Evolutionary conservation across 37 sponge, comb jelly and placozoan species (phyloP).

Genomic region (Ephydatia muelleri): DNA sequence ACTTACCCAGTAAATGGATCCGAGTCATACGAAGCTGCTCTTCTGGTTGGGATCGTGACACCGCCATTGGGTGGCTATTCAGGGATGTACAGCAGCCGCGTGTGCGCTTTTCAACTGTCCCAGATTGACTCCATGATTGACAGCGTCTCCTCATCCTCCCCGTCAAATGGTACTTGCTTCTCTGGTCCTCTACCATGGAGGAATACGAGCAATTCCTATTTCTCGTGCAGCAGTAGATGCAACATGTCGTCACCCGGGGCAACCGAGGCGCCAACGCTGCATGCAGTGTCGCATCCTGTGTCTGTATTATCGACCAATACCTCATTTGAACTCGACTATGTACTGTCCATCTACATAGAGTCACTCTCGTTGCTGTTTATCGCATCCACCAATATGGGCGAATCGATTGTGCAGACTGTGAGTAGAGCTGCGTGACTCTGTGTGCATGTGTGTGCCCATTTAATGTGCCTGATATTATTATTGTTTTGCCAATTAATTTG

Average conservation of each 20-base stretch:
- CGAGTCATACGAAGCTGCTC: background rate
- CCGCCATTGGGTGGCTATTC: background rate
- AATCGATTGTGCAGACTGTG: background rate
- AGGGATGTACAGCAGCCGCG: background rate
- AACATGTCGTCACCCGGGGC: background rate
- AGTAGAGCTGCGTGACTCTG: background rate
- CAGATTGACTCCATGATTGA: slow-evolving; percentile 12
- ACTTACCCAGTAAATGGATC: background rate
- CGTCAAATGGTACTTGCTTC: background rate
- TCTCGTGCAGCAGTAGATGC: background rate
- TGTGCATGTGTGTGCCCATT: too few species aligned
- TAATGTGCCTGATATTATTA: background rate
- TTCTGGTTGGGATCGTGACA: background rate
- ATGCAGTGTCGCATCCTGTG: background rate
- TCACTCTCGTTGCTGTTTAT: background rate
- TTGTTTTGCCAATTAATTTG: background rate
- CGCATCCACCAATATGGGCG: background rate
- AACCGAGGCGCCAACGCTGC: background rate
- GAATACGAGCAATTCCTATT: background rate
- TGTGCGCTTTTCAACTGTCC: slow-evolving; percentile 9
- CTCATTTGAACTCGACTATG: background rate
- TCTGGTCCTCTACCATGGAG: background rate
- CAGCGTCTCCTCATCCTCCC: background rate
- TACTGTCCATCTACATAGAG: background rate
- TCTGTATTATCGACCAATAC: background rate